Percentiles rank a stretch among this genome's conserved stretches.
Conservation (phyloP, 2,797 vertebrate genomes). For the Falco rusticolus region DNA sequence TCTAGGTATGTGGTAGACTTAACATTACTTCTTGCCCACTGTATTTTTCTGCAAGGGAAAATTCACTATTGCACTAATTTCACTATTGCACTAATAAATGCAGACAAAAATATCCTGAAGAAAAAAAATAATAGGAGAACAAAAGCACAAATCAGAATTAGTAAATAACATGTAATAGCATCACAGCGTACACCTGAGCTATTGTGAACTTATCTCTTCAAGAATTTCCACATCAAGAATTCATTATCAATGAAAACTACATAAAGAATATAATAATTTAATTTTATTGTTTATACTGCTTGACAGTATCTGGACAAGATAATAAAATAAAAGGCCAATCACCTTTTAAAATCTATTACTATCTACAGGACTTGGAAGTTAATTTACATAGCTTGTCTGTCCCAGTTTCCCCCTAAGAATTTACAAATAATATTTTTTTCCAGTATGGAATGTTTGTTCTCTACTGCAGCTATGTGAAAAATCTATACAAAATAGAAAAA, state of each 20-base stretch:
- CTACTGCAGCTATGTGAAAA: not conserved
- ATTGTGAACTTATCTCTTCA: not conserved
- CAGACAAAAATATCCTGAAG: not conserved
- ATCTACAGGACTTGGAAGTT: not conserved
- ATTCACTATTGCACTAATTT: not conserved
- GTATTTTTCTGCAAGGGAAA: not conserved
- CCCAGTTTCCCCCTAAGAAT: not conserved
- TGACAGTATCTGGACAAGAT: not conserved
- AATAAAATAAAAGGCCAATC: not conserved
- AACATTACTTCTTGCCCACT: not conserved
- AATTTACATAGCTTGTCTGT: not conserved
- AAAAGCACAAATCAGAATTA: not conserved
- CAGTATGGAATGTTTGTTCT: not conserved
- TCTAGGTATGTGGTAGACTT: not conserved
- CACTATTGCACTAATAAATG: not conserved
- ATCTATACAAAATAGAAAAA: not conserved
- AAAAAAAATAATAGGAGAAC: not conserved
- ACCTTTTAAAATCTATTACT: not conserved
- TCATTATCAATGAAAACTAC: not conserved
- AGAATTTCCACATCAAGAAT: not conserved
- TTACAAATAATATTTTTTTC: not conserved
- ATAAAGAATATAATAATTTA: not conserved
- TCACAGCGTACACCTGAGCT: not conserved
- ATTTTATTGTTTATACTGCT: not conserved
- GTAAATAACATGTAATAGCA: not conserved